Evolutionary conservation across 2,113 vertebrate species (phyloP).

Genomic region (Cavia porcellus): DNA sequence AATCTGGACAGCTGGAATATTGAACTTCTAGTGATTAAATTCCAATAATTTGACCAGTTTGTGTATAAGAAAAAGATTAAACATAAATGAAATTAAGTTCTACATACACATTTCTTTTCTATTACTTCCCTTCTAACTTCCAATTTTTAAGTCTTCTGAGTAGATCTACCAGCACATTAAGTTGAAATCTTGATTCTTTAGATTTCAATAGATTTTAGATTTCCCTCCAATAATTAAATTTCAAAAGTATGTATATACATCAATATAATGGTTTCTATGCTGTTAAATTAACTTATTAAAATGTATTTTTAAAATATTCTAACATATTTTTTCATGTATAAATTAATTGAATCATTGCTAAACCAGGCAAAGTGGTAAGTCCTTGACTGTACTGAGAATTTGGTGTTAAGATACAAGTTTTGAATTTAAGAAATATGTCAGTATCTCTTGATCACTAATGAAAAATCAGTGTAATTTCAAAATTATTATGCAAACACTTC

Average conservation of each 20-base stretch:
- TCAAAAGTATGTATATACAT: not conserved
- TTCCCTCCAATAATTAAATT: not conserved
- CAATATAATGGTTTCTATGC: not conserved
- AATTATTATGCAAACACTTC: not conserved
- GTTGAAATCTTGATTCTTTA: not conserved
- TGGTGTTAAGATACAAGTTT: not conserved
- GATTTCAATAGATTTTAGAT: not conserved
- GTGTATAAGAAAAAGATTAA: not conserved
- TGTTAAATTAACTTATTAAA: slow-evolving; percentile 3
- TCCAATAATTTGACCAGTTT: not conserved
- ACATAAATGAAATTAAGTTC: slow-evolving; percentile 8
- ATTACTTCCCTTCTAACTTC: not conserved
- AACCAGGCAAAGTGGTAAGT: not conserved
- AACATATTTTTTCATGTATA: not conserved
- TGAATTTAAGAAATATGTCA: not conserved
- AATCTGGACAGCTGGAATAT: not conserved
- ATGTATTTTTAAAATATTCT: not conserved
- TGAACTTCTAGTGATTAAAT: not conserved
- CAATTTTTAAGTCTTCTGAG: not conserved
- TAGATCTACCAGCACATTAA: not conserved
- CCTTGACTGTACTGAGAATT: not conserved
- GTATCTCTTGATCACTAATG: not conserved
- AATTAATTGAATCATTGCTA: not conserved
- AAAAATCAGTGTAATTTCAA: not conserved
- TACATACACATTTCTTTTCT: not conserved